These are phyloP conservation scores for Ecdyonurus torrentis DNA, from an alignment of 2,888 invertebrate species.

Conservation along the genomic window DNA sequence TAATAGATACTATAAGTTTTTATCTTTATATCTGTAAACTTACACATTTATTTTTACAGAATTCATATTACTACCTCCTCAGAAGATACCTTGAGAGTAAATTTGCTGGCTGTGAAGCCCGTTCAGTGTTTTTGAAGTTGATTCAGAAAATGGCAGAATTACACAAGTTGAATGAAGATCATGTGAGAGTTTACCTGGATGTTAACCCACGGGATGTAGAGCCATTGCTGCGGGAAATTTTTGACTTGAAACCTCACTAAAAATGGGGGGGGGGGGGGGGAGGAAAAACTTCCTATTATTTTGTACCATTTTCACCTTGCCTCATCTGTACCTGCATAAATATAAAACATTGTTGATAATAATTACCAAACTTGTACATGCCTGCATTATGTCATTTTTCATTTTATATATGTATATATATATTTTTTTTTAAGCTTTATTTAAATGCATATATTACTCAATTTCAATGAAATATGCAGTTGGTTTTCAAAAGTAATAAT, in stretches of 20 bases:
- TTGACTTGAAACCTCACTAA: constrained; percentile 56
- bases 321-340: background rate
- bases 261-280: too few relatives aligned
- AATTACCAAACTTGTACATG: too few relatives aligned
- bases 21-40: too few relatives aligned
- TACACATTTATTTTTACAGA: constrained; percentile 48
- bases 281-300: too few relatives aligned
- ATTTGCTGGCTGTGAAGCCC: constrained; percentile 72
- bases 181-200: constrained; percentile 82
- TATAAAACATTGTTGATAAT: too few relatives aligned
- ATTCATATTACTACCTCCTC: constrained; percentile 77
- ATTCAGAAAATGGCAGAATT: constrained; percentile 86
- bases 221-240: constrained; percentile 85
- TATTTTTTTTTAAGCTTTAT: too few relatives aligned
- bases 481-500: too few relatives aligned
- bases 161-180: constrained; percentile 71
- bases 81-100: constrained; percentile 69
- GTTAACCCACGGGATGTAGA: constrained; percentile 84
- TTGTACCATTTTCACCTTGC: background rate
- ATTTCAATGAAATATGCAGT: too few relatives aligned
- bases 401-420: too few relatives aligned
- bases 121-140: constrained; percentile 69
- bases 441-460: too few relatives aligned
- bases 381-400: too few relatives aligned
- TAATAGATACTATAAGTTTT: too few relatives aligned